Evolutionary conservation across 2,113 vertebrate genomes (phyloP).

Genomic region (Leptosomus discolor): DNA sequence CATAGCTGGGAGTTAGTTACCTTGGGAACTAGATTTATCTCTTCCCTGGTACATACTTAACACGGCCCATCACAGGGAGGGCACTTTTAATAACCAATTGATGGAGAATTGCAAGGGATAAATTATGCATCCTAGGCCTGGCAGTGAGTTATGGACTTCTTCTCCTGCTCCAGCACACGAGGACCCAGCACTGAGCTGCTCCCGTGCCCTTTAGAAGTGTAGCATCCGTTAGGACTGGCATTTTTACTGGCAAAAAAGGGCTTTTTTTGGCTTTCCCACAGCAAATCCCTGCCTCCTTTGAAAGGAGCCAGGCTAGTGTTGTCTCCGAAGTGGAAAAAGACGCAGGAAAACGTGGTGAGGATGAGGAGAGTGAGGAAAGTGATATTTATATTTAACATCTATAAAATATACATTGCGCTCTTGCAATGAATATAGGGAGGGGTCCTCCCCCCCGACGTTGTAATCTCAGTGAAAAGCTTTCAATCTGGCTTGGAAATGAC

Average conservation of each 20-base stretch:
- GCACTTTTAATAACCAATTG: conserved; percentile 80
- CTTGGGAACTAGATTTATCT: conserved; percentile 76
- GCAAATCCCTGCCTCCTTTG: neutral
- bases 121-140: conserved; percentile 72
- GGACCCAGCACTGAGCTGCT: neutral
- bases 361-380: neutral
- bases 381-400: neutral
- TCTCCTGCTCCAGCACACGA: neutral
- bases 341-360: neutral
- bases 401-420: neutral
- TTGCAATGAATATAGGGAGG: neutral
- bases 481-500: neutral
- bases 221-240: neutral
- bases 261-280: neutral
- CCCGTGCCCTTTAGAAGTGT: neutral
- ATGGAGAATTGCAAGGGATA: conserved; percentile 76
- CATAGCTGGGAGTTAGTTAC: conserved; percentile 56
- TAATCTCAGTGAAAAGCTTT: neutral
- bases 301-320: rapidly evolving
- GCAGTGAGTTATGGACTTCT: conserved; percentile 70
- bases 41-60: conserved; percentile 51
- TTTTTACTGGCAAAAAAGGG: neutral
- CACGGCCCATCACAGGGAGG: conserved; percentile 67
- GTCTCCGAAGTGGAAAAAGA: neutral
- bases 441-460: neutral